Evolutionary conservation across 2,888 invertebrate species (phyloP).

Genomic region (Mycalesis mineus): DNA sequence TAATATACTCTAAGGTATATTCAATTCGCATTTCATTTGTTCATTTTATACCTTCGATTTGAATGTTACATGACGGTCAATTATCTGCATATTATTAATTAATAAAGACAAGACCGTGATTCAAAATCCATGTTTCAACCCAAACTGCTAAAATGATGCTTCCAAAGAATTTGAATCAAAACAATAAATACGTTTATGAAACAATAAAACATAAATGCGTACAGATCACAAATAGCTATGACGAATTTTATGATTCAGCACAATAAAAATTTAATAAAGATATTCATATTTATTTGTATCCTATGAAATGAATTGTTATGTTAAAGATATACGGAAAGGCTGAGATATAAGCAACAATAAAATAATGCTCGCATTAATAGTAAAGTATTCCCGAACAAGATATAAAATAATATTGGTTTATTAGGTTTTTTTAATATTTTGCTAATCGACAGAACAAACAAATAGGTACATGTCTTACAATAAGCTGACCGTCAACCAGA

Average conservation of each 20-base stretch:
- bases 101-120: conserved; percentile 18
- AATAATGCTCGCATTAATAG: neutral
- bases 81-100: conserved; percentile 21
- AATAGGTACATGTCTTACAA: no score
- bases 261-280: conserved; percentile 26
- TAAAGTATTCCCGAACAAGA: neutral
- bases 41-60: neutral
- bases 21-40: neutral
- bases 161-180: conserved; percentile 38
- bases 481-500: no score
- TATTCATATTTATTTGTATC: conserved; percentile 9
- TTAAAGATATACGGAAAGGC: no score
- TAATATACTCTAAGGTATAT: neutral
- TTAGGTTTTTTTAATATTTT: no score
- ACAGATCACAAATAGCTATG: conserved; percentile 49
- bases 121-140: conserved; percentile 18
- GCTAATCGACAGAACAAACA: no score
- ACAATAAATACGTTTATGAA: conserved; percentile 54
- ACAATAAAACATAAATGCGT: conserved; percentile 52
- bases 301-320: neutral
- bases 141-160: conserved; percentile 29
- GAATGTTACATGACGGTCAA: conserved; percentile 16
- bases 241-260: conserved; percentile 40
- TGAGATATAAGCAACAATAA: neutral
- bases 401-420: no score